These are phyloP conservation scores for Aporophyla nigra DNA, from an alignment of 2,888 invertebrate species.

Conservation along the genomic window DNA sequence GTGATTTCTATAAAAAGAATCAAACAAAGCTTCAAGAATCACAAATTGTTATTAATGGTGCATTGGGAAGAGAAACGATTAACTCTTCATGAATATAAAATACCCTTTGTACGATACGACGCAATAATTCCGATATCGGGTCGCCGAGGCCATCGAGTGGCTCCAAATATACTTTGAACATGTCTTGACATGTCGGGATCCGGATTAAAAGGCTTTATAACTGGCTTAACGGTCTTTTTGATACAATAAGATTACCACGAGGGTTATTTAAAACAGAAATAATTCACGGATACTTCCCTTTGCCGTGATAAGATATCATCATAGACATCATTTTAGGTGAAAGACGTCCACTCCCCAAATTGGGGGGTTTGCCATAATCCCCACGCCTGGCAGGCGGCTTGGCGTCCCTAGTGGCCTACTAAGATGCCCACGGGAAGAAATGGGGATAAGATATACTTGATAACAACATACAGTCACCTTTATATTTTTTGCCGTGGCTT, in stretches of 20 bases:
- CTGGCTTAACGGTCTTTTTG: slow-evolving; percentile 32
- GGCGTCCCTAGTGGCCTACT: no score
- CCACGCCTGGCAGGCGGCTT: no score
- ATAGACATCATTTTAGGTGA: no score
- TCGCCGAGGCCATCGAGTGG: slow-evolving; percentile 41
- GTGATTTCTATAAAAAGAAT: slow-evolving; percentile 24
- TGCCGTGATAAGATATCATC: no score
- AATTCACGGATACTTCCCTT: no score
- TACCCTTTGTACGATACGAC: slow-evolving; percentile 36
- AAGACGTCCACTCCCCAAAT: no score
- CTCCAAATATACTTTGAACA: slow-evolving; percentile 58
- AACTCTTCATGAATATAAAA: slow-evolving; percentile 36
- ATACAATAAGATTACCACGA: slow-evolving; percentile 6
- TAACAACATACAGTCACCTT: no score
- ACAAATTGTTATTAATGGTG: slow-evolving; percentile 37
- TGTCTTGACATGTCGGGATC: slow-evolving; percentile 60
- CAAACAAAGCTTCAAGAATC: slow-evolving; percentile 16
- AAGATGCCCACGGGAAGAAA: no score
- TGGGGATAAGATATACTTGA: no score
- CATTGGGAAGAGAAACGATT: slow-evolving; percentile 28
- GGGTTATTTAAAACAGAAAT: neutral
- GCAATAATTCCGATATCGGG: slow-evolving; percentile 41
- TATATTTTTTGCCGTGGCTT: no score
- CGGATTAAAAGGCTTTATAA: slow-evolving; percentile 42
- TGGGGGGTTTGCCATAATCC: no score